Evolutionary conservation across 2,888 invertebrate genomes (phyloP), one percentile per base, ranked within the genome.

Genomic region (Melanchra persicariae): DNA sequence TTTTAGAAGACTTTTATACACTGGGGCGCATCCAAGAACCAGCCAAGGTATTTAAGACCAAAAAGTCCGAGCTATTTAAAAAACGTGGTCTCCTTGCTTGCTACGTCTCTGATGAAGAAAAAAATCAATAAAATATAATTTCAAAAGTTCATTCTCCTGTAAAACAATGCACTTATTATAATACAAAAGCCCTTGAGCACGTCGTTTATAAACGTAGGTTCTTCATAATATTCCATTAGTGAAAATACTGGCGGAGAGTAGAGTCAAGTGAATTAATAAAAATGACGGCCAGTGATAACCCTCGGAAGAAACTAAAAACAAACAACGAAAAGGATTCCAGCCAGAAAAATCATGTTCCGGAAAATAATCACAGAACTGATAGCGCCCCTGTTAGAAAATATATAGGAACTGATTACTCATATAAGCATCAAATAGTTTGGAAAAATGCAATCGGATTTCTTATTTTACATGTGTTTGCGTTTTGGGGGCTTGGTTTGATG

Each of bases 361-460:
- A 65, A 45, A 51, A 51, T 55, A 65, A 51, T 15, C 69, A 77
- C 19, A 76, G 76, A 77, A 19, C 8, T 12, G 24, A 72, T n/a
- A 49, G 47, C 34, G 40, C n/a, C 47, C 19, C 37, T 7, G 30
- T 63, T 37, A 58, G 58, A 9, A 92, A 88, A 81, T 72, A 75
- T 30, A 90, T 93, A 49, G 92, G 92, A 62, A 93, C 93, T 0
- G 93, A 93, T 85, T 90, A 87, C 69, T 83, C 87, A 0, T 92
- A 89, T 69, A 91, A 88, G 93, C 93, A 96, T 96, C 77, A 96
- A 88, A 94, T 97, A 19, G 97, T 97, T 4, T 97, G 97, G 97
- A 93, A 91, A 78, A 97, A 97, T 88, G 96, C 94, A 0, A 94
- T 97, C 24, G 97, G 96, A 45, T 97, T 97, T 87, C 74, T 97